Evolutionary conservation across 2,113 vertebrate genomes (phyloP).

Genomic region (Tragelaphus strepsiceros): DNA sequence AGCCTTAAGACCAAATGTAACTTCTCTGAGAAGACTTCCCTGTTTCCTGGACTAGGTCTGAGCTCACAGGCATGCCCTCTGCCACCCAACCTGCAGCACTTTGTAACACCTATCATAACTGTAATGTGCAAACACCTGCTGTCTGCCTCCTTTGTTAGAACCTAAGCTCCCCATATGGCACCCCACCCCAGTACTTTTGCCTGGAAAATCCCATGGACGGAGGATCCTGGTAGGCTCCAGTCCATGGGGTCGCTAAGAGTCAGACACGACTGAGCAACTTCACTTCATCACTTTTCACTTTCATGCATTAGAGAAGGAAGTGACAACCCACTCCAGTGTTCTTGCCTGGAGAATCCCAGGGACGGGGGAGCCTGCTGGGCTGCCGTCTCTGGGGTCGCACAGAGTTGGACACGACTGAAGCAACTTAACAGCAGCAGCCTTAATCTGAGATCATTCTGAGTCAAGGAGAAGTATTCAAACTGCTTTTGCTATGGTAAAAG

Average conservation of each 20-base stretch:
- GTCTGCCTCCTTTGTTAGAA: neutral
- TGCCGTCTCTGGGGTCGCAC: neutral
- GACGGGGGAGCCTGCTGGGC: neutral
- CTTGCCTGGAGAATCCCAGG: too few relatives aligned
- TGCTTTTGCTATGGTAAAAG: neutral
- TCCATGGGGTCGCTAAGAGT: too few relatives aligned
- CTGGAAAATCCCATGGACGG: neutral
- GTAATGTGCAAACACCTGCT: neutral
- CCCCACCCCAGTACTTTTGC: neutral
- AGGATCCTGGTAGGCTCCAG: too few relatives aligned
- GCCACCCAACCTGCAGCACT: neutral
- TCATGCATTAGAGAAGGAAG: too few relatives aligned
- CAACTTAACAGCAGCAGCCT: neutral
- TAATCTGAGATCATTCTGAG: neutral
- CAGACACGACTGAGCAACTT: too few relatives aligned
- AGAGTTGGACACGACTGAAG: accelerated
- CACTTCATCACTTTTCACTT: too few relatives aligned
- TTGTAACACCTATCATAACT: neutral
- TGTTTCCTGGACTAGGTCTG: neutral
- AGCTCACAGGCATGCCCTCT: neutral
- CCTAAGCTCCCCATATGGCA: neutral
- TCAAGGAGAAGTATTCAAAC: neutral
- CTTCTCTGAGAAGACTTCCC: neutral
- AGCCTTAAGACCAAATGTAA: neutral
- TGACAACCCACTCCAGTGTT: too few relatives aligned